Evolutionary conservation across 2,797 vertebrate species (phyloP), one percentile per base, ranked within the genome.

Genomic region (Scyliorhinus canicula): DNA sequence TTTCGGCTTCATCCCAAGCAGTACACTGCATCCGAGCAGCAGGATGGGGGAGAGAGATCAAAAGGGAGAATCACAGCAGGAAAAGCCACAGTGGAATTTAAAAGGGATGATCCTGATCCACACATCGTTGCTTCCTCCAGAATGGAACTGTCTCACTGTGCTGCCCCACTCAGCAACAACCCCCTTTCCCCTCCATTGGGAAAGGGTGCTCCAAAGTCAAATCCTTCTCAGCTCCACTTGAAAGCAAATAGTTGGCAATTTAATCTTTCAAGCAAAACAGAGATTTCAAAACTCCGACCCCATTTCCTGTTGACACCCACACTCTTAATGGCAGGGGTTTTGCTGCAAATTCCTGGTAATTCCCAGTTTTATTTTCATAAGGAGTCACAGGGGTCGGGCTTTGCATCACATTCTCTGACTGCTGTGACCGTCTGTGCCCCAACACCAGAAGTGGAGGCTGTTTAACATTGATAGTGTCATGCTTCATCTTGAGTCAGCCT

Each of bases 221-320:
- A n/a, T 28, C n/a, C 88, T 65, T 44, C 9, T 44, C 57, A 90
- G 55, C 86, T 63, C n/a, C 88, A 91, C 88, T 91, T 24, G 63
- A 16, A 91, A 60, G 60, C n/a, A 91, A 65, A 91, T 24, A 65
- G 57, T 91, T 91, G n/a, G 57, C 88, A 44, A 40, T 44, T 91
- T 91, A 91, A 91, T 91, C n/a, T 44, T 91, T 21, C 88, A 63
- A 91, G 57, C 88, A 65, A 91, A 91, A 91, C 60, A 91, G 88
- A 44, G 57, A 44, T 91, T 91, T 63, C 88, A 63, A 91, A 91
- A 91, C 88, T 91, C 88, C 60, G 24, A 65, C 63, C 57, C n/a
- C 60, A 63, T 91, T 91, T 91, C 88, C 88, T 91, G 88, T 91
- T n/a, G 24, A 91, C 88, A 91, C 88, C 88, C 88, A 91, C 88